Conservation (phyloP, 2,113 vertebrate genomes). For the Pelvicachromis taeniatus region DNA sequence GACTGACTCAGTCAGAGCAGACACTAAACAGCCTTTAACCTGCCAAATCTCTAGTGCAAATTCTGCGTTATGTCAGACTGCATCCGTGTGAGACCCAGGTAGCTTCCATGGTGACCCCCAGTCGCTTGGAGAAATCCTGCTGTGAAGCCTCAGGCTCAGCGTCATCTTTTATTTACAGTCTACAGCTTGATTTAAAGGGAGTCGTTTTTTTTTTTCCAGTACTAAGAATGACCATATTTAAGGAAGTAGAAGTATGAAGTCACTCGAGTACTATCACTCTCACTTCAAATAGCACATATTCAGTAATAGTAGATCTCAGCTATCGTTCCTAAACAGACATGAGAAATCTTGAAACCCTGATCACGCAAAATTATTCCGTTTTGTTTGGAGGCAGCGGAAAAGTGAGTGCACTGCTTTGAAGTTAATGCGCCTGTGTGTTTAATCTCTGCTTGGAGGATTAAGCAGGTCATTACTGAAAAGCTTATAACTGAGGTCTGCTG, state of each 20-base stretch:
- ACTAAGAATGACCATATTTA: background rate
- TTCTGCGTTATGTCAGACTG: background rate
- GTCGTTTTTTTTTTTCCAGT: background rate
- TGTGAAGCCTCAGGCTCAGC: background rate
- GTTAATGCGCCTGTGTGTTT: conserved; percentile 63
- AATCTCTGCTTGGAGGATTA: conserved; percentile 63
- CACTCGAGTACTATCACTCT: too few species aligned
- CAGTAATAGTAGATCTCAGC: background rate
- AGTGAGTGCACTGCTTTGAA: conserved; percentile 64
- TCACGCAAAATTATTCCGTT: conserved; percentile 10
- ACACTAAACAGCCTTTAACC: background rate
- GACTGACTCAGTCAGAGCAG: background rate
- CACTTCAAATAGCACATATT: background rate
- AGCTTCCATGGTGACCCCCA: background rate
- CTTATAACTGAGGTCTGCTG: conserved; percentile 53
- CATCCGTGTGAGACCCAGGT: background rate
- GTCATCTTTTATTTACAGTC: background rate
- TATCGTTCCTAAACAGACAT: background rate
- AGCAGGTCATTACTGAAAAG: conserved; percentile 70
- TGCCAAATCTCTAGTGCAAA: background rate
- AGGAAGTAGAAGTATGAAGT: background rate
- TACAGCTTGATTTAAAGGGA: background rate
- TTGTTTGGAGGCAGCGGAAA: conserved; percentile 38
- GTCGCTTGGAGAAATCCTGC: background rate
- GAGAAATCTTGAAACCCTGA: background rate